These are phyloP conservation scores for Oxytorus armatus DNA, from an alignment of 2,888 invertebrate species.

Conservation along the genomic window DNA sequence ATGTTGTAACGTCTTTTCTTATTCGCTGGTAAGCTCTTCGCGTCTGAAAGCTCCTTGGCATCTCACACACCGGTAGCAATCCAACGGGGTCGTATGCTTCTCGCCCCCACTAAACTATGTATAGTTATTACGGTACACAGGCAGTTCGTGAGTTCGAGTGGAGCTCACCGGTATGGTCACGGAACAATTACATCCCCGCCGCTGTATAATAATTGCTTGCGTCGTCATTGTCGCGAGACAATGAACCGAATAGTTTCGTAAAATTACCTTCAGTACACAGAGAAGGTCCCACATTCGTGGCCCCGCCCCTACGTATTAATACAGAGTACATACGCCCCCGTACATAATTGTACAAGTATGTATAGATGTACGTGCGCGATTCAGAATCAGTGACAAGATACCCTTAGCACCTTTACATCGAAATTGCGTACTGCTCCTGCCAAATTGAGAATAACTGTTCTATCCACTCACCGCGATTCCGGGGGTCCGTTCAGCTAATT, in stretches of 20 bases:
- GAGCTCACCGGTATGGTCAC: constrained; percentile 20
- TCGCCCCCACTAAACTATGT: constrained; percentile 7
- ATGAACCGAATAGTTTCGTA: constrained; percentile 35
- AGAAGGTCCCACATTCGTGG: too few relatives aligned
- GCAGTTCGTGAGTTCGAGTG: constrained; percentile 28
- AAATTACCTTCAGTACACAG: constrained; percentile 18
- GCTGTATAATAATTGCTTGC: constrained; percentile 54
- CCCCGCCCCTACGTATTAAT: not conserved
- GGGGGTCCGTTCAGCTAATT: not conserved
- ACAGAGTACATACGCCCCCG: too few relatives aligned
- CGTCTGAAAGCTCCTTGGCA: constrained; percentile 34
- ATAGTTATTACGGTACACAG: constrained; percentile 14
- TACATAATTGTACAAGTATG: too few relatives aligned
- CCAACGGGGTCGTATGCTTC: constrained; percentile 23
- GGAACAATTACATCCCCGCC: constrained; percentile 57
- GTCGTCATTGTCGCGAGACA: constrained; percentile 41
- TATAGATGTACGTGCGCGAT: too few relatives aligned
- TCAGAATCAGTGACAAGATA: too few relatives aligned
- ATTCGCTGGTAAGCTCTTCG: constrained; percentile 32
- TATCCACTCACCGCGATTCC: not conserved
- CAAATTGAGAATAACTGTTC: too few relatives aligned
- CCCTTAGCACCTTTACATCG: too few relatives aligned
- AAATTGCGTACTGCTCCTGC: too few relatives aligned
- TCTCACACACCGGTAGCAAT: constrained; percentile 10
- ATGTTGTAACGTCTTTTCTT: constrained; percentile 55